Conservation (phyloP, 2,113 vertebrate species). For the Hoplias malabaricus region DNA sequence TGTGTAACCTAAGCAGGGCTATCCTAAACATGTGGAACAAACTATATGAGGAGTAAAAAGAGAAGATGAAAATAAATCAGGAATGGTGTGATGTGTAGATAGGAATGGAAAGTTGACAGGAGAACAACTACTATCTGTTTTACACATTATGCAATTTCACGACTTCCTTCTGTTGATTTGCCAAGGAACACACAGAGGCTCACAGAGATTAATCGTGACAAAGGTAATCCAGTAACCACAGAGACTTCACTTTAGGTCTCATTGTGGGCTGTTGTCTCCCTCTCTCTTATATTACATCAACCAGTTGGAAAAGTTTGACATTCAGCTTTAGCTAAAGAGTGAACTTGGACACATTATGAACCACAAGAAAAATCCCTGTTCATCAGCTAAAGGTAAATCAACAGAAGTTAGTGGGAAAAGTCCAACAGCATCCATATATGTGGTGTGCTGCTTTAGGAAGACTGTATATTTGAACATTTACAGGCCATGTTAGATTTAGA, state of each 20-base stretch:
- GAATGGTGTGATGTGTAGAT: background rate
- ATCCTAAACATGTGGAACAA: background rate
- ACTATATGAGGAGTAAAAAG: background rate
- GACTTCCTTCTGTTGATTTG: slow-evolving; percentile 46
- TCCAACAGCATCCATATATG: background rate
- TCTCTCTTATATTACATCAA: background rate
- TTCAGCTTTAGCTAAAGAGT: background rate
- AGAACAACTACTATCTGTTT: slow-evolving; percentile 31
- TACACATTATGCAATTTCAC: slow-evolving; percentile 55
- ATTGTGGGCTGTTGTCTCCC: background rate
- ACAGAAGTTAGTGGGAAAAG: background rate
- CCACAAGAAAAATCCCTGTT: background rate
- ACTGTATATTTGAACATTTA: background rate
- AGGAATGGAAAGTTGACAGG: background rate
- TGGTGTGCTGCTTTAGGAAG: background rate
- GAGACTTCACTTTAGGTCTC: background rate
- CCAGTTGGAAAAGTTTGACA: background rate
- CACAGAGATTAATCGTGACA: slow-evolving; percentile 12
- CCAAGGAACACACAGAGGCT: slow-evolving; percentile 49
- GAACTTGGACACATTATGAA: background rate
- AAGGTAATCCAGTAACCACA: slow-evolving; percentile 19
- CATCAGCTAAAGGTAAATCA: background rate
- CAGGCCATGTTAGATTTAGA: background rate
- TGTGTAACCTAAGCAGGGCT: background rate
- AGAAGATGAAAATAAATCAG: background rate